Base-by-base conservation (phyloP, 1,140 invertebrate species). In the Heliconius hewitsoni region DNA sequence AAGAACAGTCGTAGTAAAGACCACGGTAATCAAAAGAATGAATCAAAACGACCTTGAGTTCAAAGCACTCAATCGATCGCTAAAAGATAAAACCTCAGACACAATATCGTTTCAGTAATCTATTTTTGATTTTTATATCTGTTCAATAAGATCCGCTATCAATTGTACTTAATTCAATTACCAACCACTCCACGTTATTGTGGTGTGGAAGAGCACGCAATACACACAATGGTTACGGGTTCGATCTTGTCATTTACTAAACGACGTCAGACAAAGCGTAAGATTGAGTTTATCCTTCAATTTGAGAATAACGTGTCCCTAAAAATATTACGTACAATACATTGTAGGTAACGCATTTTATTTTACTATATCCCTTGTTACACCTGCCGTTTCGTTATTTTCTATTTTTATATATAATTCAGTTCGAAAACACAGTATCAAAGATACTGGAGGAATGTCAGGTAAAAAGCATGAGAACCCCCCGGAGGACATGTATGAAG, bases 11-110 rank as follows among this genome's bases (percentile, higher is more conserved):
- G n/a, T 66, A 66, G 60, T 66, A 27, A 60, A 66, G 60, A 27
- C 23, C 23, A 66, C 27, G 39, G 73, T 74, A 77, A 74, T 77
- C 52, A 75, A 77, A 73, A 76, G 57, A 74, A 75, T 80, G 60
- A 80, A 74, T 80, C 72, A 75, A 80, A 71, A 27, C 50, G 52
- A 80, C 81, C 81, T 82, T 82, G 60, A 77, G 50, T 55, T 77
- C 27, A 73, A 37, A 80, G 57, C 71, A 46, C n/a, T 76, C 34
- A 71, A 70, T 74, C 77, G 27, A 73, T 70, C 75, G 66, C 3
- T 76, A 2, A 70, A 16, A 39, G 39, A 16, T 77, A 55, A 77
- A 71, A 52, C 46, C 30, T 75, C 23, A 5, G 9, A 42, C 34
- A 75, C 55, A 75, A 66, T 66, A 60, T 27, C 55, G 19, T 16